phyloP scores from a whole-genome alignment of 2,113 vertebrate species.

The Fulica atra region DNA sequence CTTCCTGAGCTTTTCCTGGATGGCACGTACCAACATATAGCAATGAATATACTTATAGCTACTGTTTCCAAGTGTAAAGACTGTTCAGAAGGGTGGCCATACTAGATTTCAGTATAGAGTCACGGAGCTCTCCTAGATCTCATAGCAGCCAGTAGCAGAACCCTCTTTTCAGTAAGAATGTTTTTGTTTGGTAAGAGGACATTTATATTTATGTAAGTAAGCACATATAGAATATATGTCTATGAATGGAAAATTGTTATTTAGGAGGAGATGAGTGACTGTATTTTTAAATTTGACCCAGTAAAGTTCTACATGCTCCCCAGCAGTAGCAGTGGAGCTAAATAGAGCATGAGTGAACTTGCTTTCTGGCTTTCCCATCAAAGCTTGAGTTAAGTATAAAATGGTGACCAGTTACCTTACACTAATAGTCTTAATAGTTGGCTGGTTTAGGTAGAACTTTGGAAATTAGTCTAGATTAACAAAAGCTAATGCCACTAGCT shows the following conservation, averaged over 20 bases:
- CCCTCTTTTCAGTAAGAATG: background rate
- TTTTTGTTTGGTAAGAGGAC: background rate
- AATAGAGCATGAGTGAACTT: background rate
- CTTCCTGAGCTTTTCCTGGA: constrained; percentile 4
- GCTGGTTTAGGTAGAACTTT: background rate
- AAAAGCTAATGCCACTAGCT: background rate
- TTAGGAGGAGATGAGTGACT: background rate
- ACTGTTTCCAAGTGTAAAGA: background rate
- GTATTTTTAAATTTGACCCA: background rate
- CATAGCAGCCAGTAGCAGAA: background rate
- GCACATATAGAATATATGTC: background rate
- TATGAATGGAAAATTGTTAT: background rate
- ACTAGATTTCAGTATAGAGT: background rate
- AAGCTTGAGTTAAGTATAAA: background rate
- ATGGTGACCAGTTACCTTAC: background rate
- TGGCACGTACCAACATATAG: background rate
- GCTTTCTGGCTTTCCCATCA: background rate
- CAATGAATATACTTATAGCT: background rate
- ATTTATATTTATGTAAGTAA: background rate
- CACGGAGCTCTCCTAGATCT: background rate
- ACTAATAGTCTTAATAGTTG: background rate
- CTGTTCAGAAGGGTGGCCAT: background rate
- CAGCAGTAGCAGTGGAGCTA: background rate
- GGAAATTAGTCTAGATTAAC: background rate
- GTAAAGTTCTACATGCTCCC: background rate